phyloP scores from a whole-genome alignment of 2,113 vertebrate genomes.

The Theristicus caerulescens region DNA sequence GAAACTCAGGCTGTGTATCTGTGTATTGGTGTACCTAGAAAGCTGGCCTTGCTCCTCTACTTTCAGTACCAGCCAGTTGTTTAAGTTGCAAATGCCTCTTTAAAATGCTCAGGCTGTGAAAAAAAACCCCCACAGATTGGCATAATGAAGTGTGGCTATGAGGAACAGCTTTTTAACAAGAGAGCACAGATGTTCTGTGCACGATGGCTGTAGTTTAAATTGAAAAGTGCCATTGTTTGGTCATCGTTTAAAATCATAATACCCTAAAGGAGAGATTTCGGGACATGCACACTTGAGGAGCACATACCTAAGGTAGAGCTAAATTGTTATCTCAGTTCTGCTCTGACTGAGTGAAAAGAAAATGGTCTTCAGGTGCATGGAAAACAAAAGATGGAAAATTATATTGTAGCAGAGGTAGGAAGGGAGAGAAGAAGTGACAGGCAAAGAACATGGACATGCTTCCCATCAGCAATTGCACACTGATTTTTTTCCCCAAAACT shows the following conservation, averaged over 20 bases:
- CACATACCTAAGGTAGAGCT: background rate
- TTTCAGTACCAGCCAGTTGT: background rate
- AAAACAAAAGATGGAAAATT: background rate
- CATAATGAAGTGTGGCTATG: background rate
- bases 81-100: background rate
- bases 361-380: background rate
- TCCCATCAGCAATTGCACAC: background rate
- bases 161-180: conserved; percentile 28
- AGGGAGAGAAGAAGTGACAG: background rate
- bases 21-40: background rate
- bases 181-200: conserved; percentile 23
- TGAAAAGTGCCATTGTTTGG: background rate
- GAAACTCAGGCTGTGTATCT: background rate
- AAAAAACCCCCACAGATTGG: background rate
- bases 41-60: background rate
- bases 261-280: background rate
- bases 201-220: background rate
- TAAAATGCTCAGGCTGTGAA: background rate
- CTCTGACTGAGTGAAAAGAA: background rate
- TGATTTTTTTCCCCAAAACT: background rate
- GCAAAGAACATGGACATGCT: background rate
- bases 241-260: background rate
- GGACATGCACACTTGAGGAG: background rate
- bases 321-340: background rate
- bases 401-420: background rate